phyloP scores from a whole-genome alignment of 2,888 invertebrate species.

The Melinaea menophilus region DNA sequence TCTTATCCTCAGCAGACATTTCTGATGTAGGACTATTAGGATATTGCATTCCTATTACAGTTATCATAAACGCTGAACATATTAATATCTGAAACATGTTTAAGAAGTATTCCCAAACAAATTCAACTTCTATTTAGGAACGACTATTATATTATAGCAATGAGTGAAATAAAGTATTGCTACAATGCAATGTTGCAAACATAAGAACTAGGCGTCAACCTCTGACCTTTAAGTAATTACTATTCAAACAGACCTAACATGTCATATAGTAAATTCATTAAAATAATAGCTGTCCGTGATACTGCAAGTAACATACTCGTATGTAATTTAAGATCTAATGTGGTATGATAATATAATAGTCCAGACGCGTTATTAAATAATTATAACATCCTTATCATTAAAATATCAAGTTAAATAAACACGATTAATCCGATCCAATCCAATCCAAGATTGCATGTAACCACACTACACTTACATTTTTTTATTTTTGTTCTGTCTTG shows the following conservation, averaged over 20 bases:
- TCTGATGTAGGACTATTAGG: conserved; percentile 61
- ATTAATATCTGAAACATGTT: conserved; percentile 46
- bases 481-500: too few species aligned
- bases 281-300: conserved; percentile 23
- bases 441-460: too few species aligned
- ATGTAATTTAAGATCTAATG: conserved; percentile 30
- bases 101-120: neutral
- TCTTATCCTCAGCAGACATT: conserved; percentile 64
- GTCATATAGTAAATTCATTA: conserved; percentile 6
- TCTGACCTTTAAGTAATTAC: conserved; percentile 2
- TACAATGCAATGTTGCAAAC: neutral
- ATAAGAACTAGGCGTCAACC: neutral
- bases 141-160: neutral
- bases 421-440: too few species aligned
- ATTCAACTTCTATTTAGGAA: neutral
- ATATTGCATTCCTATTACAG: conserved; percentile 51
- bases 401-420: conserved; percentile 9
- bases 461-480: too few species aligned
- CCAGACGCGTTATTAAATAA: conserved; percentile 54
- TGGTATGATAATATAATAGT: conserved; percentile 53
- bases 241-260: neutral
- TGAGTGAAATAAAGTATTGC: neutral
- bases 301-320: conserved; percentile 10
- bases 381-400: conserved; percentile 51
- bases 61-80: conserved; percentile 40